Conservation (phyloP, 2,888 invertebrate species). For the Tetropium fuscum region DNA sequence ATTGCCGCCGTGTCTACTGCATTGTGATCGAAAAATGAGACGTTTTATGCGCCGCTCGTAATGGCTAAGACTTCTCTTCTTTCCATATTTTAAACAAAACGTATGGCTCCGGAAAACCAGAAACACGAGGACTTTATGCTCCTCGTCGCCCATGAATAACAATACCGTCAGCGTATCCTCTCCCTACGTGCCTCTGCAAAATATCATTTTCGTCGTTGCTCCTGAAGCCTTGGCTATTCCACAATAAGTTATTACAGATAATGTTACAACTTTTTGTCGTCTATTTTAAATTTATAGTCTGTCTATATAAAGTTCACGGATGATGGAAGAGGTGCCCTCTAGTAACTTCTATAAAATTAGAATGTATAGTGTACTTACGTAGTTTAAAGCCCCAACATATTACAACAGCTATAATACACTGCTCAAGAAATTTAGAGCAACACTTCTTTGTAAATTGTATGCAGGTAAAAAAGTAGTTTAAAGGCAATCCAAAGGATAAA, state of each 20-base stretch:
- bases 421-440: no score
- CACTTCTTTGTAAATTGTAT: no score
- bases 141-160: slow-evolving; percentile 46
- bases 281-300: no score
- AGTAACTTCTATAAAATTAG: no score
- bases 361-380: no score
- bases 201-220: slow-evolving; percentile 38
- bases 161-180: slow-evolving; percentile 42
- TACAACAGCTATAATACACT: no score
- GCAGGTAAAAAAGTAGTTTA: no score
- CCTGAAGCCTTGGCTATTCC: neutral
- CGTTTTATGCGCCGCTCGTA: slow-evolving; percentile 4
- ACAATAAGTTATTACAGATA: slow-evolving; percentile 17
- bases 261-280: neutral
- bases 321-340: no score
- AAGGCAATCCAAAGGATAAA: no score
- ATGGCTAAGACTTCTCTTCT: slow-evolving; percentile 7
- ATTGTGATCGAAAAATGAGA: slow-evolving; percentile 21
- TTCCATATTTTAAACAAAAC: slow-evolving; percentile 38
- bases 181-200: slow-evolving; percentile 46
- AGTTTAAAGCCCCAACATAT: no score
- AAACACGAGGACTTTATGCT: slow-evolving; percentile 45
- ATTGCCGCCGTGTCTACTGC: slow-evolving; percentile 2
- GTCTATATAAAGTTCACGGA: no score
- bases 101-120: slow-evolving; percentile 38